Base-by-base conservation (phyloP, 2,797 vertebrate species). In the Spinibarbus caldwelli region DNA sequence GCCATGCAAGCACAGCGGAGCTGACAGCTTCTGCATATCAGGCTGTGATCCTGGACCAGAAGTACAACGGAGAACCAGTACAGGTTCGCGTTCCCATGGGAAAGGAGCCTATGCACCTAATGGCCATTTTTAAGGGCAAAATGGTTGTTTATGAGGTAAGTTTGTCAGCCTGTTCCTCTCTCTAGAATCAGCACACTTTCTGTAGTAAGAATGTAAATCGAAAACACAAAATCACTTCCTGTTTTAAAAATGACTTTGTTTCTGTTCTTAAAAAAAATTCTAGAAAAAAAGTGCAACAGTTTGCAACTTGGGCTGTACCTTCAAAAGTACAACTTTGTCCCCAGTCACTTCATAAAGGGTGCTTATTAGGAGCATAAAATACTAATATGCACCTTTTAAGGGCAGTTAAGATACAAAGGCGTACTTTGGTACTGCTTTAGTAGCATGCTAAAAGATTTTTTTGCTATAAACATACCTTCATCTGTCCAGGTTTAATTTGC, bases 81-180 rank as follows among this genome's bases (percentile, higher is more conserved):
- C 97, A 97, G 93, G 93, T 97, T 79, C 96, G 95, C 0, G 96
- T 97, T 82, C 91, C 95, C 0, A 97, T 97, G 97, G 96, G 96
- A 89, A 97, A 96, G 91, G 97, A 97, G 86, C 96, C 97, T 0
- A 91, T 93, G 12, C 97, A 97, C 73, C 93, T 97, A 76, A 95
- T 97, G 96, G 95, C 96, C 71, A 95, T 97, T 88, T 97, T 97
- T 92, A 97, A 95, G 90, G 96, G 96, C 68, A 95, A 87, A 87
- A 96, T 97, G 96, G 94, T 97, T 78, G 94, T 97, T 80, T 97
- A 97, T 0, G 87, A 92, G 93, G 97, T 97, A 71, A 83, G 89
- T 59, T 36, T 66, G 12, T 26, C 75, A 45, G 41, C 59, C 70
- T 49, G 29, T 81, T 70, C 0, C 15, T 71, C 52, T n/a, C 21